Evolutionary conservation across 23 tunicate species (phyloP).

Genomic region (Styela plicata): DNA sequence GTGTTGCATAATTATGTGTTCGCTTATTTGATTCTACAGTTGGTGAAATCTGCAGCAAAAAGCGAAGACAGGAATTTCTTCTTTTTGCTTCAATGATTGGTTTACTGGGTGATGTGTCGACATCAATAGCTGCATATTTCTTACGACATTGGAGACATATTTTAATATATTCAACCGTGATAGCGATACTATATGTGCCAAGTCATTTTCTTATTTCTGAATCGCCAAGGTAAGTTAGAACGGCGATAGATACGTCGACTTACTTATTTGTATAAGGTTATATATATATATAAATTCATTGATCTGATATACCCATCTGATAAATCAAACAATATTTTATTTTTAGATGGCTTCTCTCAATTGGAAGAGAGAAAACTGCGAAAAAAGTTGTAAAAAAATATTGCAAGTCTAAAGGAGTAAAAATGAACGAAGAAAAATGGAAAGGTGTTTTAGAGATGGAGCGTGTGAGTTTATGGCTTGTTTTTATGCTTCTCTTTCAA

Average conservation of each 20-base stretch:
- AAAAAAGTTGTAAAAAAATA: constrained; percentile 35
- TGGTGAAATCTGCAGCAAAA: constrained; percentile 21
- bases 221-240: constrained; percentile 12
- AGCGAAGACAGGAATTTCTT: constrained; percentile 1
- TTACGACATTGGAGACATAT: constrained; percentile 27
- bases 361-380: constrained; percentile 41
- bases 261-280: too few relatives aligned
- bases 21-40: constrained; percentile 1
- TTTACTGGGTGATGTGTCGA: constrained; percentile 4
- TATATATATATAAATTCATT: too few relatives aligned
- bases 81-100: constrained; percentile 9
- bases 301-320: too few relatives aligned
- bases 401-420: constrained; percentile 29
- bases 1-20: too few relatives aligned
- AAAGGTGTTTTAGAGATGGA: constrained; percentile 29
- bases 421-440: constrained; percentile 44
- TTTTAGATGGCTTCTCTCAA: constrained; percentile 50
- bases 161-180: neutral
- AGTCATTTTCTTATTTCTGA: neutral
- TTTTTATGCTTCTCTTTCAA: too few relatives aligned
- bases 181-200: neutral
- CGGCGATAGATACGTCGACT: too few relatives aligned
- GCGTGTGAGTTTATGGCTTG: constrained; percentile 4
- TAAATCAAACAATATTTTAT: too few relatives aligned
- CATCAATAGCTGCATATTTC: neutral